Evolutionary conservation across 2,888 invertebrate genomes (phyloP).

Genomic region (Alloplasta piceator): DNA sequence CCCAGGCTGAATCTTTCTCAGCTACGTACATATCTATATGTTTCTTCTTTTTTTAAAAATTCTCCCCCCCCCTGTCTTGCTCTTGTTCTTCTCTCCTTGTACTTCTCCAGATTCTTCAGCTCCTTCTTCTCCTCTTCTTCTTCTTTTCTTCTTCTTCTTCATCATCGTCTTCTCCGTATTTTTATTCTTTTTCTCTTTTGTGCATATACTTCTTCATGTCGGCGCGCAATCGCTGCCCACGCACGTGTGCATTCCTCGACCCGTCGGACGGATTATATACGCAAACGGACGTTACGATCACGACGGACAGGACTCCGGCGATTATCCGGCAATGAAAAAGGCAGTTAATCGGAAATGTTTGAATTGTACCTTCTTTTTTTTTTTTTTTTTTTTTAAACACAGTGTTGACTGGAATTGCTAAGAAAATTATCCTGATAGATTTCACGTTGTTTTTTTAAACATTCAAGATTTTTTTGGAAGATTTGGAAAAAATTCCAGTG

Average conservation of each 20-base stretch:
- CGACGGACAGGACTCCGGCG: slow-evolving; percentile 36
- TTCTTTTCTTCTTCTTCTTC: slow-evolving; percentile 38
- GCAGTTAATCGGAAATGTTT: too few species aligned
- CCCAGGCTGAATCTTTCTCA: slow-evolving; percentile 67
- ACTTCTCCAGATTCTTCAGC: slow-evolving; percentile 20
- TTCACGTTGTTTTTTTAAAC: too few species aligned
- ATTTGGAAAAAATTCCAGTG: too few species aligned
- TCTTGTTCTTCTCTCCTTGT: background rate
- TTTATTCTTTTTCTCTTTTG: slow-evolving; percentile 45
- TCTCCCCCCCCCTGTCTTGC: background rate
- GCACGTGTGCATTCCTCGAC: slow-evolving; percentile 72
- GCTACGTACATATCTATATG: slow-evolving; percentile 27
- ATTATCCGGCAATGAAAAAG: slow-evolving; percentile 1
- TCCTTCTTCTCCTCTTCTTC: slow-evolving; percentile 22
- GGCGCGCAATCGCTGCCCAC: slow-evolving; percentile 73
- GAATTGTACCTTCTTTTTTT: too few species aligned
- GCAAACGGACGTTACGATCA: slow-evolving; percentile 30
- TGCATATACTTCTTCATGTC: slow-evolving; percentile 43
- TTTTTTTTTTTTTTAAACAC: too few species aligned
- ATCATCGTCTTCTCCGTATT: slow-evolving; percentile 47
- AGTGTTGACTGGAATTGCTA: too few species aligned
- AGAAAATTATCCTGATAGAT: too few species aligned
- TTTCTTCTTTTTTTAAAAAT: slow-evolving; percentile 42
- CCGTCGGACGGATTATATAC: slow-evolving; percentile 45
- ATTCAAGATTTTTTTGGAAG: too few species aligned